Percentiles rank a stretch among this genome's conserved stretches.
These are phyloP conservation scores for Hycleus phaleratus DNA, from an alignment of 1,140 invertebrate genomes.

Conservation along the genomic window DNA sequence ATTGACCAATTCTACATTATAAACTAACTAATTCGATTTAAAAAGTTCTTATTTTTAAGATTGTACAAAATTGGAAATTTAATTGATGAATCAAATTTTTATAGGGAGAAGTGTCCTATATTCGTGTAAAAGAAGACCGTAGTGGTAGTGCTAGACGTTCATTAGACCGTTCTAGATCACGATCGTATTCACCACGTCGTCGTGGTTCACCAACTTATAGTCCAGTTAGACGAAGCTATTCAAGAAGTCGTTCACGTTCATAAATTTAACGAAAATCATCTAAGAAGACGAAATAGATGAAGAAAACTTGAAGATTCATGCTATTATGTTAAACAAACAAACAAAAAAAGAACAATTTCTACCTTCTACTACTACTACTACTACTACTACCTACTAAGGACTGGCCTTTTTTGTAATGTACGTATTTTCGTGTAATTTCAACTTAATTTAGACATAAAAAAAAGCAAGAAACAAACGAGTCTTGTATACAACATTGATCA, in stretches of 20 bases:
- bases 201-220: constrained; percentile 80
- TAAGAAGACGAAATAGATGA: not conserved
- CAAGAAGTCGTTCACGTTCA: constrained; percentile 69
- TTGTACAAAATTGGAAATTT: not conserved
- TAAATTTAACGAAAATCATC: constrained; percentile 19
- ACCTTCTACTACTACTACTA: not conserved
- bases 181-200: constrained; percentile 74
- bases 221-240: constrained; percentile 70
- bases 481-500: too few relatives aligned
- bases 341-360: not conserved
- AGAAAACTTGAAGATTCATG: not conserved
- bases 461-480: too few relatives aligned
- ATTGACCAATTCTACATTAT: too few relatives aligned
- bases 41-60: too few relatives aligned
- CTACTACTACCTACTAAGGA: not conserved
- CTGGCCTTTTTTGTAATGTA: constrained; percentile 12
- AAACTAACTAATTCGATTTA: too few relatives aligned
- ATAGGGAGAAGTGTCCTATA: constrained; percentile 92
- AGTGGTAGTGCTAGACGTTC: constrained; percentile 61
- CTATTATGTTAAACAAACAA: not conserved
- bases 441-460: not conserved
- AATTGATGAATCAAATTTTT: constrained; percentile 20
- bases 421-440: not conserved
- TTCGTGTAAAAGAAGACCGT: constrained; percentile 90
- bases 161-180: constrained; percentile 63